Evolutionary conservation across 1,140 invertebrate genomes (phyloP).

Genomic region (Oryzaephilus surinamensis): DNA sequence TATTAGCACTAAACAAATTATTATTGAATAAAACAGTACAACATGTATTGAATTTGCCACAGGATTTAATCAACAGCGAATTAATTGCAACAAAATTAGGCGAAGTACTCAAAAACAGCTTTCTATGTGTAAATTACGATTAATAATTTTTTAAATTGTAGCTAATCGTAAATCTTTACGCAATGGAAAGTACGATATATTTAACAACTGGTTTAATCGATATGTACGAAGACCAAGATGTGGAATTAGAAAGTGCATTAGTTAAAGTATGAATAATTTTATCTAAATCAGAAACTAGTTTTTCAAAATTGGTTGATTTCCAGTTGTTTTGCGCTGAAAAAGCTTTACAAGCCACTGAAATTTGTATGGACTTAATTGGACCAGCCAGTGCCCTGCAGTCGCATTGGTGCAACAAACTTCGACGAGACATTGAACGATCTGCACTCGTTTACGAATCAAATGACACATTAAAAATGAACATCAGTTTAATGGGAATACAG

Average conservation of each 20-base stretch:
- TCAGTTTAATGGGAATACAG: no score
- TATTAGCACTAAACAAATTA: no score
- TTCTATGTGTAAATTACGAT: neutral
- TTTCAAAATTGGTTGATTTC: slow-evolving; percentile 8
- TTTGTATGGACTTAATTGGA: slow-evolving; percentile 56
- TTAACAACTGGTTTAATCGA: slow-evolving; percentile 60
- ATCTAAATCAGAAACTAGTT: slow-evolving; percentile 2
- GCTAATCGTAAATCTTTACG: slow-evolving; percentile 48
- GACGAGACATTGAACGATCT: no score
- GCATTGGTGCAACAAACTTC: no score
- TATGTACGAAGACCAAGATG: slow-evolving; percentile 54
- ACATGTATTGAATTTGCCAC: neutral
- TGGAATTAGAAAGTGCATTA: slow-evolving; percentile 67
- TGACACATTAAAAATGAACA: no score
- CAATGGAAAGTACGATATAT: slow-evolving; percentile 69
- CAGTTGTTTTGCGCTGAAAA: slow-evolving; percentile 43
- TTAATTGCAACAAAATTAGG: slow-evolving; percentile 19
- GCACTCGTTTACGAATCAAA: no score
- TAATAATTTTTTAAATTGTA: slow-evolving; percentile 15
- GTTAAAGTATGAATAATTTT: slow-evolving; percentile 44
- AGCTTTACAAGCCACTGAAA: slow-evolving; percentile 47
- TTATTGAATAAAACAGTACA: neutral
- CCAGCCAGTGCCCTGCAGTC: no score
- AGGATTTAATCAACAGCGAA: neutral
- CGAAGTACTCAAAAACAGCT: slow-evolving; percentile 19